Evolutionary conservation across 2,797 vertebrate species (phyloP).

Genomic region (Mormyrops attenuatus): DNA sequence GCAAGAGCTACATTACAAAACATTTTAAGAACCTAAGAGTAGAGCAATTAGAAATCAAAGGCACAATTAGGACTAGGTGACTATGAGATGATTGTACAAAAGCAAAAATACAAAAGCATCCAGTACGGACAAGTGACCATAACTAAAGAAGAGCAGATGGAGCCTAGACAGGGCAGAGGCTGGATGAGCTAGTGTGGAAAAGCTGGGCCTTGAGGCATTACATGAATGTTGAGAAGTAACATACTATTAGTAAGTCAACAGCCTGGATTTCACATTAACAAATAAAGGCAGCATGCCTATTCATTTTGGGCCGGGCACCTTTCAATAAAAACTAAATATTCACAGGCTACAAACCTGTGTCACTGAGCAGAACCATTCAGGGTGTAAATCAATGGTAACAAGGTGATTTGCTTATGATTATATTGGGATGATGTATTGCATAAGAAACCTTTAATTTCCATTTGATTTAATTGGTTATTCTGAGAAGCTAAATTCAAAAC

Average conservation of each 20-base stretch:
- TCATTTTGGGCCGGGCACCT: not conserved
- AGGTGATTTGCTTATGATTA: not conserved
- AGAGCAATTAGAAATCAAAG: too few relatives aligned
- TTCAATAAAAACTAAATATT: not conserved
- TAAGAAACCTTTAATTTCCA: not conserved
- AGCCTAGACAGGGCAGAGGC: not conserved
- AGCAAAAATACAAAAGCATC: not conserved
- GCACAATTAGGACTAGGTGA: too few relatives aligned
- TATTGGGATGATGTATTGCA: not conserved
- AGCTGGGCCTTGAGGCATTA: not conserved
- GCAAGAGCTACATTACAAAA: not conserved
- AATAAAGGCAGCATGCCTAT: not conserved
- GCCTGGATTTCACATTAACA: not conserved
- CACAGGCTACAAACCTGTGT: not conserved
- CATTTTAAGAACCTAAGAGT: too few relatives aligned
- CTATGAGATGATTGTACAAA: not conserved
- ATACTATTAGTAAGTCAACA: not conserved
- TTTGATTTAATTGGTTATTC: not conserved
- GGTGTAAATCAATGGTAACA: not conserved
- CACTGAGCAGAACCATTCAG: not conserved
- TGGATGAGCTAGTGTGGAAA: not conserved
- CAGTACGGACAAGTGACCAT: not conserved
- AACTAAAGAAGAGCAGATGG: not conserved
- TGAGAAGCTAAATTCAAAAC: not conserved
- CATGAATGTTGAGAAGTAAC: not conserved